Conservation (phyloP, 1,140 invertebrate genomes). For the Drosophila leontia region DNA sequence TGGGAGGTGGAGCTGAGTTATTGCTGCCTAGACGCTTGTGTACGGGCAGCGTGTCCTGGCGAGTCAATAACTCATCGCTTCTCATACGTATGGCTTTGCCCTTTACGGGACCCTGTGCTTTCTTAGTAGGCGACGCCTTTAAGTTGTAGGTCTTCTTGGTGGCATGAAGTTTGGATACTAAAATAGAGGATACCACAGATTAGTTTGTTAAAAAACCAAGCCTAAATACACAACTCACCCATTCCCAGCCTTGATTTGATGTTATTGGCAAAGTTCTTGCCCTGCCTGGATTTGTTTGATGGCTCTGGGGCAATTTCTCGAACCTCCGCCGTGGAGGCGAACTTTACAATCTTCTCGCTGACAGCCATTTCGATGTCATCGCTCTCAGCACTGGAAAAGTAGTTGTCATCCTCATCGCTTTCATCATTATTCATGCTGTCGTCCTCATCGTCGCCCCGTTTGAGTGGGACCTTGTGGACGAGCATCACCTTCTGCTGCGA, state of each 20-base stretch:
- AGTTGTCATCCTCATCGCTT: constrained; percentile 22
- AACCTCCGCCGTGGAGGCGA: constrained; percentile 81
- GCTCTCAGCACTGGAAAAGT: constrained; percentile 37
- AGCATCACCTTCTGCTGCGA: constrained; percentile 81
- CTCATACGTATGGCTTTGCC: constrained; percentile 73
- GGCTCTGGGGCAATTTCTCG: constrained; percentile 74
- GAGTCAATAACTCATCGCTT: constrained; percentile 72
- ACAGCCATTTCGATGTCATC: constrained; percentile 46
- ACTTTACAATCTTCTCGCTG: constrained; percentile 79
- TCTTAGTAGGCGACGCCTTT: constrained; percentile 68
- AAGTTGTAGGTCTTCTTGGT: constrained; percentile 76
- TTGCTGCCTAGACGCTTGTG: constrained; percentile 60
- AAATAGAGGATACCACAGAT: background rate
- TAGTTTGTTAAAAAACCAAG: background rate
- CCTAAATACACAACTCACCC: constrained; percentile 34
- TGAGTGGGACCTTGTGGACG: constrained; percentile 80
- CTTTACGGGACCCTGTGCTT: constrained; percentile 57
- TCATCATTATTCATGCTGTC: constrained; percentile 66
- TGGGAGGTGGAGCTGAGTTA: background rate
- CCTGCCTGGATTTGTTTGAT: constrained; percentile 44
- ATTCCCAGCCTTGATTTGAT: constrained; percentile 77
- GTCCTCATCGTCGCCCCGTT: constrained; percentile 67
- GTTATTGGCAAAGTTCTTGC: constrained; percentile 61
- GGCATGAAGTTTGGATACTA: constrained; percentile 72
- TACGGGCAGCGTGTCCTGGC: constrained; percentile 69